These are phyloP conservation scores for Gephyroberyx darwinii DNA, from an alignment of 2,797 vertebrate genomes.

Conservation along the genomic window DNA sequence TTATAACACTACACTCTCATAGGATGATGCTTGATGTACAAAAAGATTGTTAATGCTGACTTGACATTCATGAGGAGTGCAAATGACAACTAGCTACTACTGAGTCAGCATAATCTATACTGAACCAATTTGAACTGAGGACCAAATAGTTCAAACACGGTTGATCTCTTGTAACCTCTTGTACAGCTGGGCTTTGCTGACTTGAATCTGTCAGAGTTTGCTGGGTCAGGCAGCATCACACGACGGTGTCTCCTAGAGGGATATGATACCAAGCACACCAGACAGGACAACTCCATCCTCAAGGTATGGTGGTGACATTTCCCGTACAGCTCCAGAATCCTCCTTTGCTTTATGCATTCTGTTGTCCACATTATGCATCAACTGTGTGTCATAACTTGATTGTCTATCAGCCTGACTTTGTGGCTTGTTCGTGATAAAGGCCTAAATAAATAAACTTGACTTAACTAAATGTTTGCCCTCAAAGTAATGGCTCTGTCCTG, in stretches of 20 bases:
- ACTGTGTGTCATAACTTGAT: too few species aligned
- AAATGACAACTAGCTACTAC: neutral
- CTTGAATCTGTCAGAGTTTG: conserved; percentile 96
- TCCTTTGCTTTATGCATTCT: too few species aligned
- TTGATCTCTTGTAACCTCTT: conserved; percentile 13
- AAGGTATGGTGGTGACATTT: conserved; percentile 83
- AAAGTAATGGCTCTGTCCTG: neutral
- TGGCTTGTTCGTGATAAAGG: too few species aligned
- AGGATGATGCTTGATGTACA: neutral
- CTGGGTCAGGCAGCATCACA: conserved; percentile 92
- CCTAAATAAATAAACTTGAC: too few species aligned
- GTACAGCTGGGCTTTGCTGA: conserved; percentile 96
- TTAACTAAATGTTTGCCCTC: neutral
- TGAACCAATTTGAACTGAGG: conserved; percentile 11
- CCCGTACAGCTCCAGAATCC: neutral
- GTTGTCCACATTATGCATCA: too few species aligned
- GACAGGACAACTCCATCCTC: conserved; percentile 99
- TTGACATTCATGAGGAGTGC: neutral
- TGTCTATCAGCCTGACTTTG: too few species aligned
- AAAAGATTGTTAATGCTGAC: neutral
- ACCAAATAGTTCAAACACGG: neutral
- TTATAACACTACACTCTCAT: too few species aligned
- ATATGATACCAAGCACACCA: conserved; percentile 96
- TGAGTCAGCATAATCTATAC: neutral
- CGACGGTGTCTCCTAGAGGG: conserved; percentile 95